Percentiles rank a stretch among this genome's conserved stretches.
Conservation (phyloP, 1,140 invertebrate genomes). For the Reticulitermes speratus region DNA sequence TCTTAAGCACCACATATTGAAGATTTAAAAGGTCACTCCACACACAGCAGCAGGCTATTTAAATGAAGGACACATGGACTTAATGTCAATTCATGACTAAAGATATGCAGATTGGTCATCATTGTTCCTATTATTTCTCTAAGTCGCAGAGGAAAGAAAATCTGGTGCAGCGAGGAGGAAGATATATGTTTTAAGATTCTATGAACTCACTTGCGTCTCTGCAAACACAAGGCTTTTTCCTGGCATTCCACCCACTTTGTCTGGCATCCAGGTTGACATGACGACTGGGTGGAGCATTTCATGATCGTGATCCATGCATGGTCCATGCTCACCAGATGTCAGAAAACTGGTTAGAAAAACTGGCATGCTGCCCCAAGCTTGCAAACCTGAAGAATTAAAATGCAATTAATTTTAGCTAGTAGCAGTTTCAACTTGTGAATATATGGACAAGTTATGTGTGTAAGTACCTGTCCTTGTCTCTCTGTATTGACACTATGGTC, state of each 20-base stretch:
- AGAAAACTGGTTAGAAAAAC: slow-evolving; percentile 21
- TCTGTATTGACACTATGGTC: too few relatives aligned
- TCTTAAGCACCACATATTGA: too few relatives aligned
- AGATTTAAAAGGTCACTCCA: too few relatives aligned
- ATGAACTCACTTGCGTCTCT: slow-evolving; percentile 75
- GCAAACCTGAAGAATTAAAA: not conserved
- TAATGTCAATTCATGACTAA: not conserved
- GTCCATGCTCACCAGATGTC: slow-evolving; percentile 46
- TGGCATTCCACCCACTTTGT: slow-evolving; percentile 77
- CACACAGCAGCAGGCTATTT: too few relatives aligned
- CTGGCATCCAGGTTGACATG: slow-evolving; percentile 81
- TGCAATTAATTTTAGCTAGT: not conserved
- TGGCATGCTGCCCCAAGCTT: slow-evolving; percentile 17
- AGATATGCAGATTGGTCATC: not conserved
- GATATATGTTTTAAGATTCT: too few relatives aligned
- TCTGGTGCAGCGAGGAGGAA: too few relatives aligned
- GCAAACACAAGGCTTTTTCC: slow-evolving; percentile 80
- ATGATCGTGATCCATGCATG: slow-evolving; percentile 84
- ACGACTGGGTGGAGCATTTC: slow-evolving; percentile 77
- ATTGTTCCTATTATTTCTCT: too few relatives aligned
- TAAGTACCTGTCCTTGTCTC: too few relatives aligned
- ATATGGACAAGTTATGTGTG: too few relatives aligned
- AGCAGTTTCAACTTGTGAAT: too few relatives aligned
- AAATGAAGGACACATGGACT: not conserved
- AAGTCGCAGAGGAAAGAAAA: too few relatives aligned